Conservation (phyloP, 92 coral and sea anemone species). For the Umimayanthus chanpuru region DNA sequence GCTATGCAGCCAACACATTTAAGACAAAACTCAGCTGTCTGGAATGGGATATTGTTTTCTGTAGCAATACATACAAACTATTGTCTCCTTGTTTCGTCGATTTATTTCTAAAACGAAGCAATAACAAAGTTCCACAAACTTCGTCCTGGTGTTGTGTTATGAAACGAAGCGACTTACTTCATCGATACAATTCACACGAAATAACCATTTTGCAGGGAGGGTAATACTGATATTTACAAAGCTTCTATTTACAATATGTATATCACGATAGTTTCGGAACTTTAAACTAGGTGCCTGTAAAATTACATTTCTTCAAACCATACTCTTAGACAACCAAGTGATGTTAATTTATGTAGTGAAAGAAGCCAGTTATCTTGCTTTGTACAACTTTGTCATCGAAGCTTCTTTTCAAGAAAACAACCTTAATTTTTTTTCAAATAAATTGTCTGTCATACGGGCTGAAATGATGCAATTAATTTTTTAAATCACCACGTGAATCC, state of each 20-base stretch:
- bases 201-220: not conserved
- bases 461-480: not conserved
- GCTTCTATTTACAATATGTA: not conserved
- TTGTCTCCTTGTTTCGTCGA: too few species aligned
- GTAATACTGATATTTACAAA: not conserved
- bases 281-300: not conserved
- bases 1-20: too few species aligned
- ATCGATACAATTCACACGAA: too few species aligned
- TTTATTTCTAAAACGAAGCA: too few species aligned
- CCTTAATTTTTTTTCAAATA: not conserved
- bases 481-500: conserved; percentile 89
- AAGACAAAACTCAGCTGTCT: too few species aligned
- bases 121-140: not conserved
- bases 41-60: too few species aligned
- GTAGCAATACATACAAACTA: too few species aligned
- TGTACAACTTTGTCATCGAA: not conserved
- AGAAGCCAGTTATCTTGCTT: not conserved
- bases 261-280: not conserved
- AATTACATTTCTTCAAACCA: not conserved
- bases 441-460: not conserved
- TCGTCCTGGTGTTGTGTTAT: not conserved
- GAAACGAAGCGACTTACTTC: too few species aligned
- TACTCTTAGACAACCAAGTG: not conserved
- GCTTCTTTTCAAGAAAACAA: not conserved
- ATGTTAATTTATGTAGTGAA: not conserved